Evolutionary conservation across 2,113 vertebrate species (phyloP), one percentile per base, ranked within the genome.

Genomic region (Manacus vitellinus): DNA sequence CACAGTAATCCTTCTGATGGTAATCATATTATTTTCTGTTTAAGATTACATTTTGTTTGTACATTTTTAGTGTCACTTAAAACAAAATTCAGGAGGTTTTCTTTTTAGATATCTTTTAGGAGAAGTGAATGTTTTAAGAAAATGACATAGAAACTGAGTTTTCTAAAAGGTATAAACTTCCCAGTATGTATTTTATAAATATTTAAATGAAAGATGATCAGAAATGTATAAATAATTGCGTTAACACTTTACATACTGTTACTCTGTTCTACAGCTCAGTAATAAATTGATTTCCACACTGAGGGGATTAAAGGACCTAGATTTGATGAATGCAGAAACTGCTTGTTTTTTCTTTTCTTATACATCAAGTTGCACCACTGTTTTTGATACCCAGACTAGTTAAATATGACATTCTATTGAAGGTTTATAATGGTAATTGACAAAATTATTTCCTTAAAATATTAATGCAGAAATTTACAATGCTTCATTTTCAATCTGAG

Each of bases 41-140:
- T 96, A 95, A 97, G 96, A 97, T 96, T 97, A 95, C 75, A 84
- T 97, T 97, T 96, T 95, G 90, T 97, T 97, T 95, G 92, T 92
- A 97, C 78, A 96, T 82, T 67, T 97, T 94, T 73, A 85, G 54
- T 96, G 91, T 96, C 97, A 97, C 85, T 97, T 97, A 93, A 96
- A 97, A 92, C 91, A 96, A 97, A 96, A 97, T 97, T 92, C 83
- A 92, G 44, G 63, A 93, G 67, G 63, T 79, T 97, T 96, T 88
- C 86, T 95, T 96, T 94, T 92, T 85, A 94, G 88, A 46, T 88
- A 82, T 96, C 87, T 91, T 94, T 96, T 94, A 49, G 92, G 95
- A 91, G 63, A 79, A 97, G 75, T 77, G 75, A 96, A 66, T 97
- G 92, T 96, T 97, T 96, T 92, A 97, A 82, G 83, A 96, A 86